A percentile compares a stretch with the other conserved stretches of the same genome.
These are phyloP conservation scores for Andrena marginata DNA, from an alignment of 2,888 invertebrate genomes.

Conservation along the genomic window DNA sequence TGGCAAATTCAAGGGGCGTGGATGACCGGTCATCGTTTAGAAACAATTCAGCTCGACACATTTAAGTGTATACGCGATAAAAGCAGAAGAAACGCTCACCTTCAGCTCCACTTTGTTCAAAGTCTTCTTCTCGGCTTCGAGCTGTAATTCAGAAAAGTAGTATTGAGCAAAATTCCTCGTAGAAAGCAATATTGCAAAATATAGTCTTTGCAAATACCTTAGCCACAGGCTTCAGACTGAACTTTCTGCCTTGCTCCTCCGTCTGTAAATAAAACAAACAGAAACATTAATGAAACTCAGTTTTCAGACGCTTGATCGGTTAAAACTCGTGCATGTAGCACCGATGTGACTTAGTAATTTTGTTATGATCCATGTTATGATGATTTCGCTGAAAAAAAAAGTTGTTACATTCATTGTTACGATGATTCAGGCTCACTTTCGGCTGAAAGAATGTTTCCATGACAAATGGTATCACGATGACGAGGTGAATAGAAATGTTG, in stretches of 20 bases:
- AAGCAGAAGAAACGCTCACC: slow-evolving; percentile 73
- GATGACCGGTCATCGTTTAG: background rate
- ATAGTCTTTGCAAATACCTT: slow-evolving; percentile 74
- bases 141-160: slow-evolving; percentile 44
- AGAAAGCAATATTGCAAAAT: background rate
- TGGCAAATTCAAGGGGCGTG: background rate
- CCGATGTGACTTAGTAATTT: slow-evolving; percentile 8
- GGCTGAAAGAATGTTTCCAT: slow-evolving; percentile 21
- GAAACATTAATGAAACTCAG: background rate
- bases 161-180: background rate
- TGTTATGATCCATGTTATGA: slow-evolving; percentile 38
- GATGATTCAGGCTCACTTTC: background rate
- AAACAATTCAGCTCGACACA: background rate
- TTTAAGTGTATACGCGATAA: background rate
- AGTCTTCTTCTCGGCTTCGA: slow-evolving; percentile 78
- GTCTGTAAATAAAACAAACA: slow-evolving; percentile 74
- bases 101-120: slow-evolving; percentile 84
- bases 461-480: slow-evolving; percentile 3
- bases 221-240: slow-evolving; percentile 75
- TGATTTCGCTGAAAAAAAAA: slow-evolving; percentile 17
- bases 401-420: slow-evolving; percentile 26
- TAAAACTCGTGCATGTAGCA: background rate
- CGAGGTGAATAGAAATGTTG: background rate
- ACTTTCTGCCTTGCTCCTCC: slow-evolving; percentile 77
- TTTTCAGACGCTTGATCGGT: background rate